These are phyloP conservation scores for Lagopus leucura DNA, from an alignment of 2,113 vertebrate genomes.

Conservation along the genomic window DNA sequence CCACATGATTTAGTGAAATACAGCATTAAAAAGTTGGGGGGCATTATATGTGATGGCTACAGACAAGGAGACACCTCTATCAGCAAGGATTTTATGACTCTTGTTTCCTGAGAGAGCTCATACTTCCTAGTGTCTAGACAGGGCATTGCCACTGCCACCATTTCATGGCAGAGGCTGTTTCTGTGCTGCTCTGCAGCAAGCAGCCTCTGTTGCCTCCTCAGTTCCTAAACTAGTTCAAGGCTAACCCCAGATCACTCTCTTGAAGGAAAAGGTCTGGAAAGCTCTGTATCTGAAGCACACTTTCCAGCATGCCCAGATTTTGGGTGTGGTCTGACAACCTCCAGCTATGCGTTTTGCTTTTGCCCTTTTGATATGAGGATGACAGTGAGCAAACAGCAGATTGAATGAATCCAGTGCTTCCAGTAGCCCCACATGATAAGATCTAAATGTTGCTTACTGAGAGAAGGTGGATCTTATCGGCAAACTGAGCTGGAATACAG, in stretches of 20 bases:
- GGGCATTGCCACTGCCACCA: neutral
- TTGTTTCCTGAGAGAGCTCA: neutral
- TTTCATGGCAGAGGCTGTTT: neutral
- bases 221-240: neutral
- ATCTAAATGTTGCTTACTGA: neutral
- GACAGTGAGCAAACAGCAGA: neutral
- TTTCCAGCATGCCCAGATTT: neutral
- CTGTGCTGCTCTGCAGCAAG: neutral
- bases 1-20: neutral
- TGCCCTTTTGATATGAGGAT: neutral
- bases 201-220: neutral
- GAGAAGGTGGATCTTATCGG: neutral
- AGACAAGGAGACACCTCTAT: neutral
- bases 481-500: neutral
- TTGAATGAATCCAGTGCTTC: neutral
- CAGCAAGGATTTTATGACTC: neutral
- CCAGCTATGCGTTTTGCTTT: neutral
- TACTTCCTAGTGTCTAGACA: neutral
- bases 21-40: rapidly evolving
- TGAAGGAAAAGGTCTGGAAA: neutral
- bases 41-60: neutral
- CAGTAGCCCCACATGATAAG: neutral
- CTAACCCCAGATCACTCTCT: neutral
- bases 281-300: neutral
- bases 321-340: neutral